phyloP scores from a whole-genome alignment of 2,888 invertebrate genomes.

The Toxonevra muliebris region DNA sequence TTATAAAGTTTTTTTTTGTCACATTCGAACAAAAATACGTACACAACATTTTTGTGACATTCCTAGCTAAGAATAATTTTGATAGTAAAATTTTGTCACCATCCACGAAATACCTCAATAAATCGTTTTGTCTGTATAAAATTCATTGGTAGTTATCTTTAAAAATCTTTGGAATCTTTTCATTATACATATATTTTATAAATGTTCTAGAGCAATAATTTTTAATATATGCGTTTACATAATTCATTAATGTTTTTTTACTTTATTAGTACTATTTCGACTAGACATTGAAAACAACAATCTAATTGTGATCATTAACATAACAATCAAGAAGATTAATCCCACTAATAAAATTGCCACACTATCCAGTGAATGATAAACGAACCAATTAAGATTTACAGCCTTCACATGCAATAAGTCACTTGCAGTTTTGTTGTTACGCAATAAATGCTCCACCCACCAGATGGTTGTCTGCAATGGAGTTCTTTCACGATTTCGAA shows the following conservation, averaged over 20 bases:
- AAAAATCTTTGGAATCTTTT: too few species aligned
- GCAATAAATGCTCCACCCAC: slow-evolving; percentile 70
- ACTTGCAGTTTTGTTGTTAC: slow-evolving; percentile 44
- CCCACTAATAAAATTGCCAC: slow-evolving; percentile 39
- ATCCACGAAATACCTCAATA: too few species aligned
- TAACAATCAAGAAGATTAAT: neutral
- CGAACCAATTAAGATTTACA: slow-evolving; percentile 56
- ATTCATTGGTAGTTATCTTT: too few species aligned
- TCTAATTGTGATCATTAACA: neutral
- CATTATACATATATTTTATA: too few species aligned
- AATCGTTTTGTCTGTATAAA: too few species aligned
- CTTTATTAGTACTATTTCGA: neutral
- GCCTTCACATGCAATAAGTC: slow-evolving; percentile 55
- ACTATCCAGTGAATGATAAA: slow-evolving; percentile 61
- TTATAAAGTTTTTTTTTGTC: too few species aligned
- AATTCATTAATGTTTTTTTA: neutral
- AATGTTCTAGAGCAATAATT: too few species aligned
- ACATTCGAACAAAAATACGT: too few species aligned
- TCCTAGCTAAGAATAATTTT: too few species aligned
- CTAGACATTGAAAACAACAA: neutral
- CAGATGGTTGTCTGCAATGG: slow-evolving; percentile 69
- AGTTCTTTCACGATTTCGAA: slow-evolving; percentile 68
- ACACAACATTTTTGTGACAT: too few species aligned
- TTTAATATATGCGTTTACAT: too few species aligned
- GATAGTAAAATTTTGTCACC: too few species aligned